Base-by-base conservation (phyloP, 2,113 vertebrate genomes). In the Albula glossodonta region DNA sequence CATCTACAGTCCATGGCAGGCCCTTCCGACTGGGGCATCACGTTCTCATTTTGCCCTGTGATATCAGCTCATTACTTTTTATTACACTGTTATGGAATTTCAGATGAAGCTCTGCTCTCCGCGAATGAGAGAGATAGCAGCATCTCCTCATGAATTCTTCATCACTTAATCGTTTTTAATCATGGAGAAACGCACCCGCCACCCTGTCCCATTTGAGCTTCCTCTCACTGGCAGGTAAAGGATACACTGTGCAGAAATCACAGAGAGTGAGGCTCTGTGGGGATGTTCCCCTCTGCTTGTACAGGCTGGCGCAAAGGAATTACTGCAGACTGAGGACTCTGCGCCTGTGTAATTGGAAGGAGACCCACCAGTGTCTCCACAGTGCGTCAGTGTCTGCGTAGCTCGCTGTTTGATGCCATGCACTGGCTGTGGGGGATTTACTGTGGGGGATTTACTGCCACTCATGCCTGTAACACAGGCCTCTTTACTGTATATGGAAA, bases 71-170 rank as follows among this genome's bases (percentile, higher is more conserved):
- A 83, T 91, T 91, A 84, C 41, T 49, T 92, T 91, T 91, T 86
- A 89, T 89, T 87, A 85, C 86, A 86, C 56, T 87, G 90, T 91
- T 87, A 91, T 92, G 83, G 87, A 90, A 90, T 89, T 89, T 90
- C 89, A 87, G 83, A 90, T 90, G 81, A 88, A 87, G 83, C 51
- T 85, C 13, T 41, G 31, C 31, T 53, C 87, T 4, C 79, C 81
- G 85, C 89, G 88, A 88, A 86, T 89, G 50, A 83, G n/a, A 3
- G 13, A 12, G 31, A 22, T 17, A 5, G n/a, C 41, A 52, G n/a
- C 79, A 25, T n/a, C 13, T 57, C 83, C 86, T 88, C 83, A 83
- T 86, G 56, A 85, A 88, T 90, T 88, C 83, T 88, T 86, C 84
- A 86, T 66, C 4, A 17, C 49, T 82, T 86, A 74, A 88, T 79